Evolutionary conservation across 2,113 vertebrate species (phyloP).

Genomic region (Seriola dumerili): DNA sequence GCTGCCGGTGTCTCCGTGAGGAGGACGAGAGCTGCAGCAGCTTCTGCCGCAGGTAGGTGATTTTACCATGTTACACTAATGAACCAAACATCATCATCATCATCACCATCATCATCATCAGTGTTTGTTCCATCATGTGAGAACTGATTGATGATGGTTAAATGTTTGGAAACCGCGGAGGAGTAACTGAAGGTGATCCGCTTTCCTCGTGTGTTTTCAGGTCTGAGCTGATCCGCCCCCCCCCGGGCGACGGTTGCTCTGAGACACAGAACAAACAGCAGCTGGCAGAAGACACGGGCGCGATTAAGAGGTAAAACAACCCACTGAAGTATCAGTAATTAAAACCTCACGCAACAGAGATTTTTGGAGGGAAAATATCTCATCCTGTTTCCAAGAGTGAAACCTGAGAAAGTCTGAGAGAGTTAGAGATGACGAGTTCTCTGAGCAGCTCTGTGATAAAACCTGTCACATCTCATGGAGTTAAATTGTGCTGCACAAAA

Average conservation of each 20-base stretch:
- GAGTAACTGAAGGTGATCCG: conserved; percentile 19
- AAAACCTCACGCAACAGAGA: conserved; percentile 29
- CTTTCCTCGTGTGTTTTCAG: conserved; percentile 55
- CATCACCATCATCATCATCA: too few species aligned
- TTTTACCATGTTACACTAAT: too few species aligned
- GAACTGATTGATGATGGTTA: conserved; percentile 31
- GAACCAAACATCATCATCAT: too few species aligned
- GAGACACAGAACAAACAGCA: conserved; percentile 57
- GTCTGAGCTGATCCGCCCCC: conserved; percentile 49
- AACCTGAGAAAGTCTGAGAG: too few species aligned
- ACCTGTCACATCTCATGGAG: too few species aligned
- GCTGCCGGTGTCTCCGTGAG: conserved; percentile 87
- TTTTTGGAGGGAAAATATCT: conserved; percentile 27
- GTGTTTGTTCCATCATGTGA: conserved; percentile 15
- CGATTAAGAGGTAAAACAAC: conserved; percentile 74
- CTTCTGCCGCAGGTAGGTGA: conserved; percentile 87
- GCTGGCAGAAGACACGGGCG: conserved; percentile 55
- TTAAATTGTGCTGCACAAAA: too few species aligned
- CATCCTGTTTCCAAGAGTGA: too few species aligned
- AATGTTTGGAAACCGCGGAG: too few species aligned
- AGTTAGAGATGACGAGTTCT: too few species aligned
- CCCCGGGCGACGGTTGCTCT: conserved; percentile 50
- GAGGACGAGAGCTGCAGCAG: conserved; percentile 88
- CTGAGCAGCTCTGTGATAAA: too few species aligned
- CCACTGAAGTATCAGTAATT: conserved; percentile 48